Evolutionary conservation across 2,888 invertebrate species (phyloP), one percentile per base, ranked within the genome.

Genomic region (Troides oblongomaculatus): DNA sequence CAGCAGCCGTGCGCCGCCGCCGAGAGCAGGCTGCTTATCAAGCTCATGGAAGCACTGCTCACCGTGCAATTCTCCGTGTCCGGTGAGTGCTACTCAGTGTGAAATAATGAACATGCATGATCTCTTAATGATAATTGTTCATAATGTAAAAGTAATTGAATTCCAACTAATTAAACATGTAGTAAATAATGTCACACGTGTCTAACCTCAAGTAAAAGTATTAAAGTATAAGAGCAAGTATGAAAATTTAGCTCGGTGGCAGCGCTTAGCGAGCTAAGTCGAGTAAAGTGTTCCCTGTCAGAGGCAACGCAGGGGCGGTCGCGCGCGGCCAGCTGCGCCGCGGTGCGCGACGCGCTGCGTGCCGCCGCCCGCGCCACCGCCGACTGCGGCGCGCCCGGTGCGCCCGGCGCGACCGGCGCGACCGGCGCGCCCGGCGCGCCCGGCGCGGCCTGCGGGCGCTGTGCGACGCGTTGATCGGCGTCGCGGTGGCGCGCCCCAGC

Each of bases 381-480:
- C 39, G 39, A 30, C 8, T 21, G 71, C 64, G 70, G 68, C 64
- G 69, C 68, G 14, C 21, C 21, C 21, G 21, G 21, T 21, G 77
- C 77, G 46, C 77, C 58, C 43, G 5, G 72, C 2, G 73, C 62
- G 56, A 61, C 50, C 63, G 25, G 4, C 25, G 25, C 2, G 25
- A 0, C 25, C 25, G 2, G 2, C 25, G 25, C 25, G 25, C 0
- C 25, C 25, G 25, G 4, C 25, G 25, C 25, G 25, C 0, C 25
- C 25, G 2, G 2, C 25, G 25, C 25, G 84, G 86, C 0, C 79
- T 89, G 76, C 87, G 89, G 66, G 88, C 89, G 76, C 81, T 94
- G 72, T 93, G 94, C 76, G 94, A 94, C 77, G 92, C 93, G 74
- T 87, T 94, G 50, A 83, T 94, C 23, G 89, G 93, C 58, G 93